Conservation (phyloP, 2,888 invertebrate genomes). For the Apomyelois bistriatella region DNA sequence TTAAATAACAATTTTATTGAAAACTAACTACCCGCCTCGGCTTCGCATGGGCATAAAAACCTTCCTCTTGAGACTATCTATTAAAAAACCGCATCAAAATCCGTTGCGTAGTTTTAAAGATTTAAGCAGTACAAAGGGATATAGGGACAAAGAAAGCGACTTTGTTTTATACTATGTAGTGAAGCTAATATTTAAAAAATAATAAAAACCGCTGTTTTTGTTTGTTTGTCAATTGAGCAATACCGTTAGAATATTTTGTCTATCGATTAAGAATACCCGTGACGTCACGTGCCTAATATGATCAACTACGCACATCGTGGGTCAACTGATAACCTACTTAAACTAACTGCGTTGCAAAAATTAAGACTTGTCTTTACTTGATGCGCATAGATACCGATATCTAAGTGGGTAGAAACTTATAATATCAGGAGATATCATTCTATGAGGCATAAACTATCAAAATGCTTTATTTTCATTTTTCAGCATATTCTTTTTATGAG, state of each 20-base stretch:
- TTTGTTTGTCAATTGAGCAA: background rate
- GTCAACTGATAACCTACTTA: constrained; percentile 69
- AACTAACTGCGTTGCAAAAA: constrained; percentile 55
- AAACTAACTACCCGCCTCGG: too few relatives aligned
- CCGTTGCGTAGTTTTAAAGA: too few relatives aligned
- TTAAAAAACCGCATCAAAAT: too few relatives aligned
- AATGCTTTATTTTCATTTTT: background rate
- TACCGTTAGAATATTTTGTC: background rate
- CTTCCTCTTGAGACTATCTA: too few relatives aligned
- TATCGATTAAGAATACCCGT: constrained; percentile 27
- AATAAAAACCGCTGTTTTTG: too few relatives aligned
- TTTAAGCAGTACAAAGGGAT: too few relatives aligned
- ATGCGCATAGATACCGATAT: constrained; percentile 14
- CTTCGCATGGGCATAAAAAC: too few relatives aligned
- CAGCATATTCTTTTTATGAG: background rate
- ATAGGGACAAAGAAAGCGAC: too few relatives aligned
- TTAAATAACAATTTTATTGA: too few relatives aligned
- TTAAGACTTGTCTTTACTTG: constrained; percentile 22
- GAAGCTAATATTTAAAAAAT: too few relatives aligned
- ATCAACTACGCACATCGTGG: constrained; percentile 54
- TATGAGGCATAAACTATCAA: background rate
- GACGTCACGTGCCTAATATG: constrained; percentile 53
- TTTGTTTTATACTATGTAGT: too few relatives aligned
- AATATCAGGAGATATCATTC: background rate
- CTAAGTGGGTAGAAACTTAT: constrained; percentile 11